phyloP scores from a whole-genome alignment of 2,888 invertebrate genomes.

The Hymenopus coronatus region DNA sequence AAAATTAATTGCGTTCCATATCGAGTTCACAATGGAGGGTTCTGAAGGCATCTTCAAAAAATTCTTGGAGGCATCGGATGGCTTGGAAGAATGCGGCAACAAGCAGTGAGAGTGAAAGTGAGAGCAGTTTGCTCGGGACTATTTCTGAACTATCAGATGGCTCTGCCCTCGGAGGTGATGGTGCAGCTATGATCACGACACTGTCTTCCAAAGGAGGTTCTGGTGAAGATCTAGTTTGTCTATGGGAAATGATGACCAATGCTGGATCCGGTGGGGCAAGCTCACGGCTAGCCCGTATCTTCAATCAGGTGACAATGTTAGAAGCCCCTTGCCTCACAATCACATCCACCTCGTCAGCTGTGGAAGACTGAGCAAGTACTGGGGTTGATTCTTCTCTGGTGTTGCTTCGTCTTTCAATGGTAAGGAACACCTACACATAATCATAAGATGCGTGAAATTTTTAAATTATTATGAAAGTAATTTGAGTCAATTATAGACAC shows the following conservation, averaged over 20 bases:
- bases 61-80: constrained; percentile 60
- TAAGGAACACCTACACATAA: constrained; percentile 4
- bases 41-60: constrained; percentile 55
- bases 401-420: background rate
- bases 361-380: background rate
- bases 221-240: background rate
- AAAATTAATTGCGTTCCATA: constrained; percentile 19
- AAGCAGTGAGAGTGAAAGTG: constrained; percentile 58
- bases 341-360: constrained; percentile 19
- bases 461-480: too few species aligned
- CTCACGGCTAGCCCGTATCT: constrained; percentile 2
- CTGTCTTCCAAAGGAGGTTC: background rate
- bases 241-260: constrained; percentile 11
- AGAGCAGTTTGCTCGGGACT: constrained; percentile 55
- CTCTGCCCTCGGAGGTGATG: background rate
- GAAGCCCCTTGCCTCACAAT: constrained; percentile 14
- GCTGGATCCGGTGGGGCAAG: background rate
- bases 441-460: too few species aligned
- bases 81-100: constrained; percentile 61
- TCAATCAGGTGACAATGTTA: constrained; percentile 23
- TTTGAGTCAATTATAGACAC: too few species aligned
- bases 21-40: constrained; percentile 35
- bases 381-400: constrained; percentile 1
- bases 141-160: constrained; percentile 40
- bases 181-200: background rate